Evolutionary conservation across 2,888 invertebrate genomes (phyloP).

Genomic region (Drosophila lutescens): DNA sequence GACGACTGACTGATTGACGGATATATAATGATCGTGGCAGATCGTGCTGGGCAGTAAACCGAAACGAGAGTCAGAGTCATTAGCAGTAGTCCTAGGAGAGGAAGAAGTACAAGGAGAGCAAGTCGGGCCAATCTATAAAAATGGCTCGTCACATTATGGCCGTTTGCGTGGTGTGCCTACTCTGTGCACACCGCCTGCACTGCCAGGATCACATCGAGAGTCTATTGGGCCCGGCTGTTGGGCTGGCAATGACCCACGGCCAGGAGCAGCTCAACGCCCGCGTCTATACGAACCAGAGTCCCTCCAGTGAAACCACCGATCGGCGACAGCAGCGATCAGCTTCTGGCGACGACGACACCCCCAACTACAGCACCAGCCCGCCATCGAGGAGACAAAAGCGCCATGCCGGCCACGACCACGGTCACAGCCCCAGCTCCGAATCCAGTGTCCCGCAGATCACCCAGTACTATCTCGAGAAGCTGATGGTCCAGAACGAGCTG

Average conservation of each 20-base stretch:
- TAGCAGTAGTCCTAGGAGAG: slow-evolving; percentile 10
- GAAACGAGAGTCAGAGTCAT: slow-evolving; percentile 3
- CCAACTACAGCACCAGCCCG: slow-evolving; percentile 72
- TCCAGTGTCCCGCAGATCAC: slow-evolving; percentile 84
- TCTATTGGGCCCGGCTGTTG: slow-evolving; percentile 46
- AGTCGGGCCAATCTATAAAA: slow-evolving; percentile 14
- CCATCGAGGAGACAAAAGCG: slow-evolving; percentile 77
- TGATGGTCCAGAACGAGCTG: slow-evolving; percentile 85
- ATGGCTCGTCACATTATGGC: slow-evolving; percentile 89
- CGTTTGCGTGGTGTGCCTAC: slow-evolving; percentile 92
- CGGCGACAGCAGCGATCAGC: slow-evolving; percentile 57
- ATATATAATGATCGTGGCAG: slow-evolving; percentile 58
- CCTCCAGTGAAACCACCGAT: slow-evolving; percentile 73
- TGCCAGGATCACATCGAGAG: slow-evolving; percentile 89
- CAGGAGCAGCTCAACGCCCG: slow-evolving; percentile 69
- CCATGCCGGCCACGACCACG: slow-evolving; percentile 78
- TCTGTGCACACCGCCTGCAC: slow-evolving; percentile 91
- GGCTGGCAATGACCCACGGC: slow-evolving; percentile 30
- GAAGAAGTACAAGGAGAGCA: background rate
- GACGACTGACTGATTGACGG: slow-evolving; percentile 22
- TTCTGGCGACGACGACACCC: slow-evolving; percentile 54
- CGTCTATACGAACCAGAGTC: slow-evolving; percentile 67
- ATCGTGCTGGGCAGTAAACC: slow-evolving; percentile 23
- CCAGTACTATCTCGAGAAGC: slow-evolving; percentile 87
- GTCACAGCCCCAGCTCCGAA: slow-evolving; percentile 54